phyloP scores from a whole-genome alignment of 2,113 vertebrate genomes.

The Toxotes jaculatrix region DNA sequence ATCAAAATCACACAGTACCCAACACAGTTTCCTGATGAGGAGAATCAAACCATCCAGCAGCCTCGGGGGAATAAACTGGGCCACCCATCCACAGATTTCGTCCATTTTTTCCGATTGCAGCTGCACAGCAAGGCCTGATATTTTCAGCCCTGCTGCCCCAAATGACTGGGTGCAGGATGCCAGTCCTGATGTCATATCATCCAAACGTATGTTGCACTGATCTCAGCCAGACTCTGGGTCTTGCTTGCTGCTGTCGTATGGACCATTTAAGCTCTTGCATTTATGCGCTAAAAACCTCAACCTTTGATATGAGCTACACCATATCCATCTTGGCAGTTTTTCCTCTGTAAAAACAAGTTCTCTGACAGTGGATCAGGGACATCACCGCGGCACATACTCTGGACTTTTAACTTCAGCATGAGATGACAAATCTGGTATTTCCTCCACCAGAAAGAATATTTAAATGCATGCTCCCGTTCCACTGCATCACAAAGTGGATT shows the following conservation, averaged over 20 bases:
- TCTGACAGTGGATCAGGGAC: constrained; percentile 36
- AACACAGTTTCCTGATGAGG: neutral
- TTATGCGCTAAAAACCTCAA: constrained; percentile 30
- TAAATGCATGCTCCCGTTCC: constrained; percentile 52
- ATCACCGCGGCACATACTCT: neutral
- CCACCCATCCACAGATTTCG: constrained; percentile 28
- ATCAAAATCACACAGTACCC: neutral
- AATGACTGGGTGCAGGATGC: constrained; percentile 71
- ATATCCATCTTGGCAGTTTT: constrained; percentile 36
- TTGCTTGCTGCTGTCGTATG: constrained; percentile 57
- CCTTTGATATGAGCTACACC: constrained; percentile 39
- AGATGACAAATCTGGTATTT: constrained; percentile 33
- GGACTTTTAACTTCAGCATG: constrained; percentile 26
- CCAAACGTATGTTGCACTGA: constrained; percentile 30
- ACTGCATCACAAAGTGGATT: constrained; percentile 49
- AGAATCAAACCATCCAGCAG: constrained; percentile 14
- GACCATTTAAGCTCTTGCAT: constrained; percentile 46
- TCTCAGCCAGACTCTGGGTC: constrained; percentile 42
- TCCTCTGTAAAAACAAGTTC: constrained; percentile 35
- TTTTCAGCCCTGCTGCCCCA: constrained; percentile 62
- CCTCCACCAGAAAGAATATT: constrained; percentile 30
- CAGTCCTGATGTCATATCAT: constrained; percentile 67
- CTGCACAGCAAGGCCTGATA: constrained; percentile 57
- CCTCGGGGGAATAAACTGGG: neutral
- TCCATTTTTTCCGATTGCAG: constrained; percentile 66